These are phyloP conservation scores for Penaeus japonicus DNA, from an alignment of 1,140 invertebrate genomes.

Conservation along the genomic window DNA sequence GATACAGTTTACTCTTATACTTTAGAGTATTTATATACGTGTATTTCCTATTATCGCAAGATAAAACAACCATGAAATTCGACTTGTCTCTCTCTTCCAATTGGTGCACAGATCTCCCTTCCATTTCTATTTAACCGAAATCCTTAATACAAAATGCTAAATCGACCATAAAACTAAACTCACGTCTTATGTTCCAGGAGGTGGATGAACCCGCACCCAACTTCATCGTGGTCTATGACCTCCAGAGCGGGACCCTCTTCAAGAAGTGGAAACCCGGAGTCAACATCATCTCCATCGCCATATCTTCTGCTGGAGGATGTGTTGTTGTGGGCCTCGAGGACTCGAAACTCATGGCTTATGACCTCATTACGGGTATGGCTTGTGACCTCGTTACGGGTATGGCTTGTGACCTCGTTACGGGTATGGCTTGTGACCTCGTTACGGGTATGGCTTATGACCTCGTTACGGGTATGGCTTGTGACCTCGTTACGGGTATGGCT, in stretches of 20 bases:
- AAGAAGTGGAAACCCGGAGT: slow-evolving; percentile 88
- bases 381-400: too few species aligned
- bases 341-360: slow-evolving; percentile 83
- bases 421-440: too few species aligned
- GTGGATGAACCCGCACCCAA: slow-evolving; percentile 82
- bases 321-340: slow-evolving; percentile 85
- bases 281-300: slow-evolving; percentile 80
- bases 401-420: background rate
- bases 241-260: slow-evolving; percentile 90
- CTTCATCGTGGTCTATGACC: slow-evolving; percentile 89
- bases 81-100: too few species aligned
- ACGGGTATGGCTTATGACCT: too few species aligned
- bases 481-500: too few species aligned
- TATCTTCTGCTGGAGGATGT: slow-evolving; percentile 79
- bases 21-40: too few species aligned
- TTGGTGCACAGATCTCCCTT: too few species aligned
- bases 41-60: too few species aligned
- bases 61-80: too few species aligned
- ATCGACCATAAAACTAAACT: background rate
- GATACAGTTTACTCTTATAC: too few species aligned
- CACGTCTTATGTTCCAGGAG: slow-evolving; percentile 71
- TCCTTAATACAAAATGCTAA: background rate
- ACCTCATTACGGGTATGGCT: slow-evolving; percentile 78
- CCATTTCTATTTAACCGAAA: too few species aligned
- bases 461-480: too few species aligned